Evolutionary conservation across 2,888 invertebrate genomes (phyloP).

Genomic region (Temnothorax rugatulus): DNA sequence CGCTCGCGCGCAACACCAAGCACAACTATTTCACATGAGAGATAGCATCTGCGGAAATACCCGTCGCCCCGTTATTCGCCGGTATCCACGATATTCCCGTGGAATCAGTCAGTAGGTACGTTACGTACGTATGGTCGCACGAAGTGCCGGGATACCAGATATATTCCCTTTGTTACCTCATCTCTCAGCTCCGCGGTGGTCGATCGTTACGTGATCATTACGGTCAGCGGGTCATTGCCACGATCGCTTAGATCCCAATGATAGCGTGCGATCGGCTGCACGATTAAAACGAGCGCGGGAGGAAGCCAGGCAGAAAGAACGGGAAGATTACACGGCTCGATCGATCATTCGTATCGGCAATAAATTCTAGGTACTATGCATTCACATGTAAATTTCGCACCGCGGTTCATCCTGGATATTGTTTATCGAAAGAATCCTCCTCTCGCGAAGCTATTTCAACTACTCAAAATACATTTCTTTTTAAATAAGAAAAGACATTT

Average conservation of each 20-base stretch:
- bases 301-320: conserved; percentile 62
- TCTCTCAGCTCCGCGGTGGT: conserved; percentile 78
- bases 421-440: neutral
- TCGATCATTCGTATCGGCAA: conserved; percentile 50
- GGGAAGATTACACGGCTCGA: conserved; percentile 73
- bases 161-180: conserved; percentile 74
- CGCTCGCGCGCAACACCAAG: conserved; percentile 34
- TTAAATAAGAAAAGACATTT: neutral
- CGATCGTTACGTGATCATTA: conserved; percentile 81
- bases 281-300: conserved; percentile 78
- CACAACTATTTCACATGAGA: conserved; percentile 70
- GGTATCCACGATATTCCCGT: conserved; percentile 65
- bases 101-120: conserved; percentile 65
- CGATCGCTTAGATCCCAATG: conserved; percentile 81
- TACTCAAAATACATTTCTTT: neutral
- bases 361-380: conserved; percentile 35
- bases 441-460: neutral
- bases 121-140: conserved; percentile 64
- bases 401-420: neutral
- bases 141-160: conserved; percentile 68
- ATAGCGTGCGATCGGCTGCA: conserved; percentile 77
- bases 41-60: conserved; percentile 72
- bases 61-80: conserved; percentile 49
- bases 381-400: conserved; percentile 43
- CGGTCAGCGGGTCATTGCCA: conserved; percentile 84